Evolutionary conservation across 2,888 invertebrate genomes (phyloP).

Genomic region (Idaea straminata): DNA sequence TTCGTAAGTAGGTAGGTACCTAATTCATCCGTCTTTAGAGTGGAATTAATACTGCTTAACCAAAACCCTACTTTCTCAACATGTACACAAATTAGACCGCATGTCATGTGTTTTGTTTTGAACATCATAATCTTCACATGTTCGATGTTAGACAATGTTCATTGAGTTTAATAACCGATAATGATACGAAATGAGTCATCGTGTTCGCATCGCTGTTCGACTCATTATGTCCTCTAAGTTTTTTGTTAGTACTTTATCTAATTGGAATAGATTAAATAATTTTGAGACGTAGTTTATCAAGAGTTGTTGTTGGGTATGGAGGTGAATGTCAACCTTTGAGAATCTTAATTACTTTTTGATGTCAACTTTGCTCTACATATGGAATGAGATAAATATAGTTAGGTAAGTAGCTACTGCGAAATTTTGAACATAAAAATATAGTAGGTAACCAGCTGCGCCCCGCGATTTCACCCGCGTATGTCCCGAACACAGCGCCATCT

Average conservation of each 20-base stretch:
- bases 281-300: neutral
- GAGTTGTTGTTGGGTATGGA: neutral
- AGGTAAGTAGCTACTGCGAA: too few relatives aligned
- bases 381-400: too few relatives aligned
- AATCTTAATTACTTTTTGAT: neutral
- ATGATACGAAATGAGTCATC: slow-evolving; percentile 12
- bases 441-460: too few relatives aligned
- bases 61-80: too few relatives aligned
- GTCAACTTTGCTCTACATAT: too few relatives aligned
- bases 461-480: too few relatives aligned
- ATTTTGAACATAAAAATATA: too few relatives aligned
- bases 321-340: neutral
- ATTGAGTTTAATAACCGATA: slow-evolving; percentile 21
- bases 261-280: slow-evolving; percentile 1
- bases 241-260: neutral
- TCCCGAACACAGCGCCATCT: too few relatives aligned
- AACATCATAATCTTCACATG: neutral
- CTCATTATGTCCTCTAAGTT: neutral
- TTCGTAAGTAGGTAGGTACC: too few relatives aligned
- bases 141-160: slow-evolving; percentile 1
- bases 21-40: too few relatives aligned
- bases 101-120: neutral
- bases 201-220: neutral
- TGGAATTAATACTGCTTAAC: too few relatives aligned
- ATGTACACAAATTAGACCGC: too few relatives aligned